Percentiles rank a stretch among this genome's conserved stretches.
These are phyloP conservation scores for Catocala sponsa DNA, from an alignment of 2,888 invertebrate genomes.

Conservation along the genomic window DNA sequence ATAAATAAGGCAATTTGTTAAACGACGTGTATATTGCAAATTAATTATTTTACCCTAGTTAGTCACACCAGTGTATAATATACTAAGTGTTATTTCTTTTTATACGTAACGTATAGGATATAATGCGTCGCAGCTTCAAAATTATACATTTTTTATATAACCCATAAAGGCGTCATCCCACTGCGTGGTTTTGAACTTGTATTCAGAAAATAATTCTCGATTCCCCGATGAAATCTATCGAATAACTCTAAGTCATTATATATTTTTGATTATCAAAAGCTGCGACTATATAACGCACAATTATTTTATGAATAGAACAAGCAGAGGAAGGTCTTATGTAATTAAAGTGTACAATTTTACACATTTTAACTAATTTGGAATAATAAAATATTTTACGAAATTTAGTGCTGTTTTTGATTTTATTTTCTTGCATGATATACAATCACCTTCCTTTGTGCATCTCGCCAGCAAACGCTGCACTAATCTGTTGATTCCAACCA, in stretches of 20 bases:
- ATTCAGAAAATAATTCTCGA: slow-evolving; percentile 16
- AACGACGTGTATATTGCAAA: slow-evolving; percentile 56
- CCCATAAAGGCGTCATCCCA: not conserved
- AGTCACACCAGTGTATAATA: slow-evolving; percentile 63
- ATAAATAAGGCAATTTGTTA: slow-evolving; percentile 55
- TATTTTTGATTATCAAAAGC: slow-evolving; percentile 29
- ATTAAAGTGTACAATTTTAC: slow-evolving; percentile 51
- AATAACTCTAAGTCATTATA: slow-evolving; percentile 48
- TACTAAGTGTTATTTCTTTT: slow-evolving; percentile 62
- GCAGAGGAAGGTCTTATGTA: slow-evolving; percentile 51
- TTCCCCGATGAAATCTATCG: slow-evolving; percentile 26
- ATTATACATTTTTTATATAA: slow-evolving; percentile 12
- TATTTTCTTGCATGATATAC: slow-evolving; percentile 19
- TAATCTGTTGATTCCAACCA: slow-evolving; percentile 14
- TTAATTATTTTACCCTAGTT: slow-evolving; percentile 47
- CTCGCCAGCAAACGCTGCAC: slow-evolving; percentile 3
- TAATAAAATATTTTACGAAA: slow-evolving; percentile 49
- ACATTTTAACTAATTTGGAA: slow-evolving; percentile 50
- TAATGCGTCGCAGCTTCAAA: slow-evolving; percentile 42
- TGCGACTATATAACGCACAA: slow-evolving; percentile 49
- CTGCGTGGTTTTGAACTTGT: slow-evolving; percentile 14
- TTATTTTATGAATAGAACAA: slow-evolving; percentile 37
- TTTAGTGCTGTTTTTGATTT: slow-evolving; percentile 42
- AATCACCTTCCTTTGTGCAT: slow-evolving; percentile 49
- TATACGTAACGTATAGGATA: slow-evolving; percentile 58